Evolutionary conservation across 1,140 invertebrate genomes (phyloP).

Genomic region (Trichonephila clavata): DNA sequence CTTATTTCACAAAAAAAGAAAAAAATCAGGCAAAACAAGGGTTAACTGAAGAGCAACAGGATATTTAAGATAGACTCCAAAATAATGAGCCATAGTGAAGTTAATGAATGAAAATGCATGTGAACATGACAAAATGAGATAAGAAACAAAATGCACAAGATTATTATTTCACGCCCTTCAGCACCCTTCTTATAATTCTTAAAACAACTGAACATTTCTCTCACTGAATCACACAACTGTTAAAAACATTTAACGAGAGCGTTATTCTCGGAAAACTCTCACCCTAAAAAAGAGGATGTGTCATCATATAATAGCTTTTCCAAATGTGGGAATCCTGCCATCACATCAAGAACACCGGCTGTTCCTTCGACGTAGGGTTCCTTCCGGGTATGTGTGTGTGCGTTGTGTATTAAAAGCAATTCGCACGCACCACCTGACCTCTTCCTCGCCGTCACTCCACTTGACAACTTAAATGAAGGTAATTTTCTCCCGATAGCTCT

Average conservation of each 20-base stretch:
- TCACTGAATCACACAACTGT: not conserved
- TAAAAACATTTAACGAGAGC: not conserved
- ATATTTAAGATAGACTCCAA: too few species aligned
- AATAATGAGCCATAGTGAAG: too few species aligned
- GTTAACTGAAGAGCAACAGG: too few species aligned
- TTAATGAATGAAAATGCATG: too few species aligned
- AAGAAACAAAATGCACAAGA: too few species aligned
- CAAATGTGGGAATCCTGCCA: slow-evolving; percentile 34
- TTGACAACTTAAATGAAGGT: slow-evolving; percentile 41
- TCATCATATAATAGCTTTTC: not conserved
- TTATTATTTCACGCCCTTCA: too few species aligned
- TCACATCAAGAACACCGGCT: not conserved
- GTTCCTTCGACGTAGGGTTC: not conserved
- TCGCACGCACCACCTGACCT: slow-evolving; percentile 62
- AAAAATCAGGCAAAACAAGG: too few species aligned
- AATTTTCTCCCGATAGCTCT: slow-evolving; percentile 5
- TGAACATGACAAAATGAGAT: too few species aligned
- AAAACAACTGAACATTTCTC: not conserved
- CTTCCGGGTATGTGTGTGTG: slow-evolving; percentile 12
- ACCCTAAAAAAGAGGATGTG: not conserved
- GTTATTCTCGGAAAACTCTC: too few species aligned
- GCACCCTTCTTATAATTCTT: too few species aligned
- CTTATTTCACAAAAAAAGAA: too few species aligned
- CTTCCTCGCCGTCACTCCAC: not conserved
- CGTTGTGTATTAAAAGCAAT: slow-evolving; percentile 36